Percentiles rank a stretch among this genome's conserved stretches.
These are phyloP conservation scores for Sebastes cheni DNA, from an alignment of 2,797 vertebrate genomes.

Conservation along the genomic window DNA sequence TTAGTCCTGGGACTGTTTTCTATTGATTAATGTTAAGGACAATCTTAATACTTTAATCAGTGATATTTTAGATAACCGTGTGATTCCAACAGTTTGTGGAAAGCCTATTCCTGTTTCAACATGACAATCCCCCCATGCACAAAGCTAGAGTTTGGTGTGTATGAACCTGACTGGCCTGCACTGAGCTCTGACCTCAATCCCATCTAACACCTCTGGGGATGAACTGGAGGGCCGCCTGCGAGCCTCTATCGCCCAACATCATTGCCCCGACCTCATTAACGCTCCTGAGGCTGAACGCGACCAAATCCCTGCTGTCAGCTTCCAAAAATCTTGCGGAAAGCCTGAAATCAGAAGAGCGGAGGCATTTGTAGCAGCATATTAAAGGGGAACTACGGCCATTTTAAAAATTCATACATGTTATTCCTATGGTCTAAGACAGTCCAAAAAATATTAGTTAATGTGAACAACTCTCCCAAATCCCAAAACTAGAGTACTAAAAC, in stretches of 20 bases:
- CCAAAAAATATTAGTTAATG: too few species aligned
- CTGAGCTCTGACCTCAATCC: not conserved
- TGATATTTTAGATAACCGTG: not conserved
- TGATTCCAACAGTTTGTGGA: not conserved
- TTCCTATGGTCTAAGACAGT: too few species aligned
- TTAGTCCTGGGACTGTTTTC: not conserved
- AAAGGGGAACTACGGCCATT: too few species aligned
- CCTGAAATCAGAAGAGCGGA: not conserved
- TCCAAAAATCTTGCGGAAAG: not conserved
- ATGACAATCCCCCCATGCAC: not conserved
- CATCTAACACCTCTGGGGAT: not conserved
- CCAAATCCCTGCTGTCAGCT: not conserved
- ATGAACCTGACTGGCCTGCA: not conserved
- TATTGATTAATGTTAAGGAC: not conserved
- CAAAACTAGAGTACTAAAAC: too few species aligned
- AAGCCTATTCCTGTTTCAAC: not conserved
- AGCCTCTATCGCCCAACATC: too few species aligned
- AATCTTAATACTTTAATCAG: not conserved
- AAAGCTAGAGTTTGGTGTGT: too few species aligned
- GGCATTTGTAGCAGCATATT: not conserved
- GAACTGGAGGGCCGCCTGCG: rapidly evolving
- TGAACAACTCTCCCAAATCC: too few species aligned
- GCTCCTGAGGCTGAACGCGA: not conserved
- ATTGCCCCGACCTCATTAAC: not conserved
- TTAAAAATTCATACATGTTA: too few species aligned